These are phyloP conservation scores for Heliconius ethilla DNA, from an alignment of 2,888 invertebrate species.

Conservation along the genomic window DNA sequence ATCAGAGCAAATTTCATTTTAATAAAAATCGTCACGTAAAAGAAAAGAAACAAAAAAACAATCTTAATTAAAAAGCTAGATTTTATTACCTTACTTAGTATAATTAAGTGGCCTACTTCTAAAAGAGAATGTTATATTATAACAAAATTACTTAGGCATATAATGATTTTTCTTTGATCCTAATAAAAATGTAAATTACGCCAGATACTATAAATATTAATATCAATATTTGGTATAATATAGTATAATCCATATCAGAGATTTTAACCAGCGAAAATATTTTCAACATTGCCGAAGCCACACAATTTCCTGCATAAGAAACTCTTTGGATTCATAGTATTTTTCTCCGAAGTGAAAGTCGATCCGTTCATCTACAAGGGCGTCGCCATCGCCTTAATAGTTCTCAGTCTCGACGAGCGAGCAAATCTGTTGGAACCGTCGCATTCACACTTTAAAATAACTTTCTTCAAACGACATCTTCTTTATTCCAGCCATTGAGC, in stretches of 20 bases:
- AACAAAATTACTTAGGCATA: not conserved
- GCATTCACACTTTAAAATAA: slow-evolving; percentile 45
- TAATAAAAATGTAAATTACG: not conserved
- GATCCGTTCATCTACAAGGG: slow-evolving; percentile 54
- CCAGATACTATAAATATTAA: not conserved
- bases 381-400: slow-evolving; percentile 57
- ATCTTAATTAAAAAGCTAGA: not conserved
- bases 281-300: not conserved
- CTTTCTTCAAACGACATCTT: slow-evolving; percentile 47
- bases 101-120: not conserved
- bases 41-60: not conserved
- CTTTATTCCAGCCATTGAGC: slow-evolving; percentile 41
- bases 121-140: not conserved
- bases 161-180: not conserved
- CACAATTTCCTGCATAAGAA: slow-evolving; percentile 27
- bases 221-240: no score
- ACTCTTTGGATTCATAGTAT: slow-evolving; percentile 37
- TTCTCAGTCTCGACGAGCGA: slow-evolving; percentile 60
- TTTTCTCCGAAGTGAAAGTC: slow-evolving; percentile 45
- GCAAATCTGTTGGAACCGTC: slow-evolving; percentile 56
- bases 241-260: not conserved
- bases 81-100: not conserved
- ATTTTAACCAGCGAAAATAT: not conserved
- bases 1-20: no score
- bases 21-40: not conserved